A percentile compares a stretch with the other conserved stretches of the same genome.
These are phyloP conservation scores for Synanceia verrucosa DNA, from an alignment of 2,797 vertebrate species.

Conservation along the genomic window DNA sequence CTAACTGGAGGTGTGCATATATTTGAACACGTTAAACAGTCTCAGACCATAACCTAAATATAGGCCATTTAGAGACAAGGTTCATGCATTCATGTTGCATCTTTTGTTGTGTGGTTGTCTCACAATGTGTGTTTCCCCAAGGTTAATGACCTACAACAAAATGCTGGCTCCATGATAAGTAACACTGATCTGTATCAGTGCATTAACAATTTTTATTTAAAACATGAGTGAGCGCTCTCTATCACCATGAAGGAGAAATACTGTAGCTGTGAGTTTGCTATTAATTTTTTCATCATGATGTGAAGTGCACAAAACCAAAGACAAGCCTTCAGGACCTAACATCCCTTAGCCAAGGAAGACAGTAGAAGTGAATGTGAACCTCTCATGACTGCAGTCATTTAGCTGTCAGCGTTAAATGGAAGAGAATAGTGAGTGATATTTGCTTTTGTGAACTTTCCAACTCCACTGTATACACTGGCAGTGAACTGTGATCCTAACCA, in stretches of 20 bases:
- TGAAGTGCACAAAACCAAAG: not conserved
- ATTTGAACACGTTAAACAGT: slow-evolving; percentile 23
- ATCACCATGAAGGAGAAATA: not conserved
- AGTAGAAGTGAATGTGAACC: slow-evolving; percentile 37
- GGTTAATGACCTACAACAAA: slow-evolving; percentile 44
- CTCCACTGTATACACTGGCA: slow-evolving; percentile 68
- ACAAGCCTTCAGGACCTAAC: slow-evolving; percentile 7
- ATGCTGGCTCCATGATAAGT: not conserved
- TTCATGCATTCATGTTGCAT: slow-evolving; percentile 19
- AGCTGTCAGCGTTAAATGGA: slow-evolving; percentile 62
- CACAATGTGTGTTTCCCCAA: not conserved
- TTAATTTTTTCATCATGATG: slow-evolving; percentile 5
- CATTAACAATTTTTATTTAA: slow-evolving; percentile 1
- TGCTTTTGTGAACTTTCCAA: slow-evolving; percentile 73
- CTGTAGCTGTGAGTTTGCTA: not conserved
- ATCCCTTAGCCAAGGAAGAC: slow-evolving; percentile 2
- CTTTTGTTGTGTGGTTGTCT: slow-evolving; percentile 22
- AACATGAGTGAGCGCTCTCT: not conserved
- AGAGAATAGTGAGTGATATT: slow-evolving; percentile 67
- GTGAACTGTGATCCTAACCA: slow-evolving; percentile 79
- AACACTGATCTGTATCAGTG: slow-evolving; percentile 7
- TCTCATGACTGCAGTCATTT: slow-evolving; percentile 56
- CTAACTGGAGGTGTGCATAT: not conserved
- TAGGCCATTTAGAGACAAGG: slow-evolving; percentile 15
- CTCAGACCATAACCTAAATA: slow-evolving; percentile 15